phyloP scores from a whole-genome alignment of 2,888 invertebrate genomes.

The Galerucella calmariensis region DNA sequence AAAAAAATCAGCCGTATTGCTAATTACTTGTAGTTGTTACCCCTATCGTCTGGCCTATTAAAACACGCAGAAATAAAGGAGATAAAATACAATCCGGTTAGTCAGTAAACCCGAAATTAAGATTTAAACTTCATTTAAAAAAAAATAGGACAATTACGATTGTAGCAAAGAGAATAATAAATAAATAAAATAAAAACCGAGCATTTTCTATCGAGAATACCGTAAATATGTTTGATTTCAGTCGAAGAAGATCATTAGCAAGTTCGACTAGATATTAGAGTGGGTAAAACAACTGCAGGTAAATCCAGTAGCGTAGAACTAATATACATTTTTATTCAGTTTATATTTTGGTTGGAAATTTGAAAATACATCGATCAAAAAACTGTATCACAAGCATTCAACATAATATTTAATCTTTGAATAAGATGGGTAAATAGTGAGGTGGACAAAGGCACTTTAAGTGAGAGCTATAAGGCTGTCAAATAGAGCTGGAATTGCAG shows the following conservation, averaged over 20 bases:
- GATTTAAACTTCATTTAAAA: constrained; percentile 27
- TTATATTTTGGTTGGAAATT: no score
- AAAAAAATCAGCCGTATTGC: no score
- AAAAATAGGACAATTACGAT: constrained; percentile 41
- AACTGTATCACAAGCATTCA: no score
- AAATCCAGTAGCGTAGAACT: constrained; percentile 3
- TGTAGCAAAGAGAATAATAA: constrained; percentile 46
- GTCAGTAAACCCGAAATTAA: constrained; percentile 27
- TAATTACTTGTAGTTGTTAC: no score
- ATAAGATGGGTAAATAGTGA: no score
- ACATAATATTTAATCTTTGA: no score
- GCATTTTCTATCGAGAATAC: constrained; percentile 26
- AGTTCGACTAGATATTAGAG: constrained; percentile 36
- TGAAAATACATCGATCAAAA: no score
- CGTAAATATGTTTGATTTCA: constrained; percentile 50
- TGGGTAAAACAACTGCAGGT: constrained; percentile 14
- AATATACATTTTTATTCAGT: no score
- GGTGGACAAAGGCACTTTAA: no score
- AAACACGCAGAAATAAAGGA: constrained; percentile 8
- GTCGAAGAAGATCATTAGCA: constrained; percentile 52
- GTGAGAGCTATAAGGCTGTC: no score
- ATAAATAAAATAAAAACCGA: constrained; percentile 43
- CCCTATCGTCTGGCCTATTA: no score
- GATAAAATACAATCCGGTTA: constrained; percentile 24
- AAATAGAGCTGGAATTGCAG: no score